phyloP scores from a whole-genome alignment of 1,140 invertebrate species.

The Achroia grisella region DNA sequence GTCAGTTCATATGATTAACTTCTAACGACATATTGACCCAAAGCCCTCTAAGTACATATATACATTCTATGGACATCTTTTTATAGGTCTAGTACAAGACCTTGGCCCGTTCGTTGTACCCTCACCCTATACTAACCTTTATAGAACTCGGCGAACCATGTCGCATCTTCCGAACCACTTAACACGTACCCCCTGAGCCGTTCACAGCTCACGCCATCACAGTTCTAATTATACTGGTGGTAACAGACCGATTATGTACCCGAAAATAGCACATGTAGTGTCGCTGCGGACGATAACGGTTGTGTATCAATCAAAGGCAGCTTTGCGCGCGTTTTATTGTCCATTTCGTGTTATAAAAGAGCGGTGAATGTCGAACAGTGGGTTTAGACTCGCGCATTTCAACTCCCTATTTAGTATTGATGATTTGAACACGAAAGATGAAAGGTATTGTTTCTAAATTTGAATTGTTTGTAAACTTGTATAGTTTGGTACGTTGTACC shows the following conservation, averaged over 20 bases:
- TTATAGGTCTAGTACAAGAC: conserved; percentile 18
- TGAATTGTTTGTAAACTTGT: too few relatives aligned
- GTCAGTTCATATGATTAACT: too few relatives aligned
- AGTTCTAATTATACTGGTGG: conserved; percentile 13
- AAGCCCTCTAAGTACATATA: too few relatives aligned
- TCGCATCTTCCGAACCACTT: conserved; percentile 18
- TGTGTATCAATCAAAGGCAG: conserved; percentile 22
- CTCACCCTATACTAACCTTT: conserved; percentile 28
- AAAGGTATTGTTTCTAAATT: conserved; percentile 12
- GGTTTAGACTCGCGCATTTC: conserved; percentile 1
- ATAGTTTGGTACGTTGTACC: too few relatives aligned
- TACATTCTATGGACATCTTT: conserved; percentile 10
- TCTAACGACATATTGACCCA: too few relatives aligned
- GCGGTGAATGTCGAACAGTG: conserved; percentile 10
- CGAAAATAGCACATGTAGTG: conserved; percentile 41
- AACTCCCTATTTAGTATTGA: conserved; percentile 1
- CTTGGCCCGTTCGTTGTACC: conserved; percentile 24
- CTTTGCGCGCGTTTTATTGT: conserved; percentile 3
- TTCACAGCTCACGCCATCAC: not conserved
- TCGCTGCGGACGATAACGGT: conserved; percentile 20
- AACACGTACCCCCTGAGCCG: conserved; percentile 7
- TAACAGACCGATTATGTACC: conserved; percentile 25
- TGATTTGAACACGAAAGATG: conserved; percentile 1
- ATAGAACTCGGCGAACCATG: conserved; percentile 21
- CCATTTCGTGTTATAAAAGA: not conserved